Conservation (phyloP, 2,113 vertebrate species). For the Entelurus aequoreus region DNA sequence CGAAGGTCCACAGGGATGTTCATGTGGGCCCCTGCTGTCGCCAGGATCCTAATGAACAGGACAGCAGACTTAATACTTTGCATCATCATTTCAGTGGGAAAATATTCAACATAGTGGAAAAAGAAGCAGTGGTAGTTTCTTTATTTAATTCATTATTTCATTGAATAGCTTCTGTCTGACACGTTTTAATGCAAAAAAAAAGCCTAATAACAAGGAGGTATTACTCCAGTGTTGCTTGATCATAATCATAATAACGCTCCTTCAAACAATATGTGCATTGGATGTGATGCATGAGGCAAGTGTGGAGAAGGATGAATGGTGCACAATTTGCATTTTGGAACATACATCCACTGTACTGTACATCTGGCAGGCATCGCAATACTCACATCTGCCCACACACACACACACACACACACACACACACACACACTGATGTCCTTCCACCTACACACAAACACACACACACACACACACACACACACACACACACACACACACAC, state of each 20-base stretch:
- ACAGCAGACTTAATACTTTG: slow-evolving; percentile 1
- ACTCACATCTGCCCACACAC: slow-evolving; percentile 53
- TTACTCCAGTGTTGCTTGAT: neutral
- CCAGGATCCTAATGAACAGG: slow-evolving; percentile 80
- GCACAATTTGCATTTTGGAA: slow-evolving; percentile 29
- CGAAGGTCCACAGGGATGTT: slow-evolving; percentile 96
- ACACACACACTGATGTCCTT: slow-evolving; percentile 45
- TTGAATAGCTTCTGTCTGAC: neutral
- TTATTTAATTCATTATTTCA: too few relatives aligned
- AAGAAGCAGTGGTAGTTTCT: too few relatives aligned
- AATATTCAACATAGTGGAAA: slow-evolving; percentile 9
- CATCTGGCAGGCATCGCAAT: slow-evolving; percentile 59
- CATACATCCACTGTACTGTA: slow-evolving; percentile 34
- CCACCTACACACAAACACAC: slow-evolving; percentile 54
- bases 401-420: slow-evolving; percentile 3
- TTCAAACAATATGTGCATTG: neutral
- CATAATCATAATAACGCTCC: neutral
- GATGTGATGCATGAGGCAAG: neutral
- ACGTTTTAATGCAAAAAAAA: slow-evolving; percentile 14
- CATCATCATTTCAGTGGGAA: slow-evolving; percentile 8
- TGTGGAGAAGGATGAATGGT: slow-evolving; percentile 3
- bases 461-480: slow-evolving; percentile 7
- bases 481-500: neutral
- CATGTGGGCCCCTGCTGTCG: slow-evolving; percentile 95
- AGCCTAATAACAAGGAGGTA: neutral